phyloP scores from a whole-genome alignment of 2,113 vertebrate genomes.

The Xiphophorus couchianus region DNA sequence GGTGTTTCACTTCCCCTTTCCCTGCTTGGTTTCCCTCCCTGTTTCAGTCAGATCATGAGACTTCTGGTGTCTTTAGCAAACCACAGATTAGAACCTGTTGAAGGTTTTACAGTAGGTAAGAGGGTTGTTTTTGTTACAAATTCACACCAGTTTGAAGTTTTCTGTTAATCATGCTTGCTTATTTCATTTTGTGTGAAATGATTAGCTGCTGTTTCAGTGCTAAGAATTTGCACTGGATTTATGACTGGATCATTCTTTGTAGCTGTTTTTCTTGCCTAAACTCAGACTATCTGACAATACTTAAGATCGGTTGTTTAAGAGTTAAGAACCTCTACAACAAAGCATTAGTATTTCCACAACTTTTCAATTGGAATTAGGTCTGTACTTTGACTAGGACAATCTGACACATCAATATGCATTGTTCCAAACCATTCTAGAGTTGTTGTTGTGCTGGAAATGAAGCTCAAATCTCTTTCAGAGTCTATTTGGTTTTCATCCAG shows the following conservation, averaged over 20 bases:
- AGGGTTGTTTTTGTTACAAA: neutral
- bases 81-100: neutral
- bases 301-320: neutral
- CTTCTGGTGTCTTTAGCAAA: neutral
- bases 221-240: neutral
- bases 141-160: neutral
- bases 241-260: too few relatives aligned
- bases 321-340: too few relatives aligned
- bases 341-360: too few relatives aligned
- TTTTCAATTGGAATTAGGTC: too few relatives aligned
- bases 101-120: slow-evolving; percentile 38
- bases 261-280: neutral
- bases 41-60: slow-evolving; percentile 46
- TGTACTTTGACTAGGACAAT: too few relatives aligned
- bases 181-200: neutral
- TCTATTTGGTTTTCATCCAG: neutral
- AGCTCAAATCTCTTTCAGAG: neutral
- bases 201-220: neutral
- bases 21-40: neutral
- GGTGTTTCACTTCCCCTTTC: slow-evolving; percentile 13
- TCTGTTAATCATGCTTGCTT: neutral
- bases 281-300: neutral
- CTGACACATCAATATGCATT: too few relatives aligned
- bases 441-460: too few relatives aligned
- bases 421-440: too few relatives aligned